Percentiles rank a stretch among this genome's conserved stretches.
Conservation (phyloP, 1,140 invertebrate genomes). For the Drepana arcuata region DNA sequence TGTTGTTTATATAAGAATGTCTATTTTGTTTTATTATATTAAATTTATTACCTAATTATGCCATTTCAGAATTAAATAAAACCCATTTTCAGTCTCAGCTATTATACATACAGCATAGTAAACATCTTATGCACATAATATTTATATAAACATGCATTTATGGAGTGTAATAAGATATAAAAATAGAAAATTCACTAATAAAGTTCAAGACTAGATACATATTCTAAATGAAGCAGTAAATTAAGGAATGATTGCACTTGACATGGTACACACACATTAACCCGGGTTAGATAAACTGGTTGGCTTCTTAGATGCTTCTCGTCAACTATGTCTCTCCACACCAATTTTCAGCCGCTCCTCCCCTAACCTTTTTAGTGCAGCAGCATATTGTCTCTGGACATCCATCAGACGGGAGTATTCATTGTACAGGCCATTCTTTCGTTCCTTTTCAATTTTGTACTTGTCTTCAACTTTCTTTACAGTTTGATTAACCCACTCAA, state of each 20-base stretch:
- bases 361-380: conserved; percentile 86
- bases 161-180: too few relatives aligned
- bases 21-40: too few relatives aligned
- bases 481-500: conserved; percentile 87
- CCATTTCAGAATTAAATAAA: conserved; percentile 16
- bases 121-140: too few relatives aligned
- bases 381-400: conserved; percentile 87
- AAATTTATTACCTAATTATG: too few relatives aligned
- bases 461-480: conserved; percentile 81
- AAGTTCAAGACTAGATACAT: conserved; percentile 11
- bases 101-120: conserved; percentile 8
- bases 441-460: conserved; percentile 80
- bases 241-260: too few relatives aligned
- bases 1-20: too few relatives aligned
- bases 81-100: conserved; percentile 25
- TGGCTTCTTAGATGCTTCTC: too few relatives aligned
- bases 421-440: conserved; percentile 80
- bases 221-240: too few relatives aligned
- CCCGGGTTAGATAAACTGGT: too few relatives aligned
- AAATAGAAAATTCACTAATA: conserved; percentile 17
- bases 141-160: too few relatives aligned
- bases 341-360: conserved; percentile 79
- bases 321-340: conserved; percentile 14
- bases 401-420: conserved; percentile 83
- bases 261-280: too few relatives aligned